Percentiles rank a stretch among this genome's conserved stretches.
phyloP scores from a whole-genome alignment of 1,140 invertebrate species.

The Cyclargus thomasi region DNA sequence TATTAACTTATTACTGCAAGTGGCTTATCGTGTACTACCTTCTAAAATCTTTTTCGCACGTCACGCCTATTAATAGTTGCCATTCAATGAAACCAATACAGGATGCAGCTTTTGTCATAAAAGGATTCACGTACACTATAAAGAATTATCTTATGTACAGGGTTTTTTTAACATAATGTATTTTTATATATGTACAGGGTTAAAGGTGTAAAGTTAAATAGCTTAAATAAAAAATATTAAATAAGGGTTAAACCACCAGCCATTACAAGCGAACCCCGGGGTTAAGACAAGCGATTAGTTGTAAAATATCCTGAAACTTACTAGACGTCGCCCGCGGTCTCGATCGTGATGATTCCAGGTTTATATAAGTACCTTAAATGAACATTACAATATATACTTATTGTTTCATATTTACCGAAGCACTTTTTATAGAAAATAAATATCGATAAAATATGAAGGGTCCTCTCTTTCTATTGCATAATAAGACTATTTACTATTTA shows the following conservation, averaged over 20 bases:
- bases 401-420: not conserved
- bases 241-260: not conserved
- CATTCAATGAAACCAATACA: not conserved
- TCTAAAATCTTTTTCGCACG: not conserved
- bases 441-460: no score
- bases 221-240: not conserved
- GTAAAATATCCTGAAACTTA: not conserved
- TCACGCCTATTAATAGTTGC: not conserved
- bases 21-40: not conserved
- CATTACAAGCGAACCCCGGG: not conserved
- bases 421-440: no score
- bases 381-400: not conserved
- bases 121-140: not conserved
- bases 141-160: not conserved
- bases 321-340: constrained; percentile 10
- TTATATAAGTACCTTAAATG: constrained; percentile 14
- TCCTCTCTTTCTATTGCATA: no score
- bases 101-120: not conserved
- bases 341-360: constrained; percentile 6
- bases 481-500: not conserved
- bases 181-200: not conserved
- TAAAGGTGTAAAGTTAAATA: not conserved
- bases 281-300: constrained; percentile 7
- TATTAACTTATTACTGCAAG: constrained; percentile 13
- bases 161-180: no score